Evolutionary conservation across 1,140 invertebrate genomes (phyloP), one percentile per base, ranked within the genome.

Genomic region (Neuroterus valhalla): DNA sequence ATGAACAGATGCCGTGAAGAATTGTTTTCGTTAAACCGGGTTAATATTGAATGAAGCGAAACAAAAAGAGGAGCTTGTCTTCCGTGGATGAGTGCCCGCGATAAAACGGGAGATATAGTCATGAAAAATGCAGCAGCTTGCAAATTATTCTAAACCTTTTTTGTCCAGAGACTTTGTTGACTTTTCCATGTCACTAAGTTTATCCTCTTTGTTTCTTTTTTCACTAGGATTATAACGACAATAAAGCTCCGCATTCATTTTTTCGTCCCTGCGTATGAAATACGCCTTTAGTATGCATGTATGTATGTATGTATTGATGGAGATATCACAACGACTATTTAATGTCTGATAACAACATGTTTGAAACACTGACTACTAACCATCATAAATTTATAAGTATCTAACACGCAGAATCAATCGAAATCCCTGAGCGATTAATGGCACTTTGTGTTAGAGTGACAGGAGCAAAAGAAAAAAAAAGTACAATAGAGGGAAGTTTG

Each of bases 371-470:
- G 52, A 62, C 52, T 62, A 62, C 26, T 62, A 62, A 62, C 52
- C 52, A 14, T 62, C 52, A 62, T 62, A 62, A 62, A 62, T 62
- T 62, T 12, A 62, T 62, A 62, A 62, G 21, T 26, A 31, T 31
- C 21, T 62, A 62, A 23, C 52, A n/a, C 23, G 52, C 52, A 31
- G 23, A 12, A 62, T 62, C 52, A 62, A 62, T 31, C 23, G 52
- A 62, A 62, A 62, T 26, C 11, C 52, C 52, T 12, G 1, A 5
- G 15, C 52, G 52, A 62, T 62, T 62, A 62, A 62, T 31, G 23
- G 52, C 15, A 23, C 11, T 62, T 21, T 15, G 23, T 26, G 26
- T 31, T 62, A 23, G 52, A 62, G 19, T 62, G 52, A 62, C 52
- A 62, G 23, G 52, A 12, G 46, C 8, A 19, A 50, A 15, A 62